Evolutionary conservation across 2,888 invertebrate species (phyloP).

Genomic region (Ophion ventricosus): DNA sequence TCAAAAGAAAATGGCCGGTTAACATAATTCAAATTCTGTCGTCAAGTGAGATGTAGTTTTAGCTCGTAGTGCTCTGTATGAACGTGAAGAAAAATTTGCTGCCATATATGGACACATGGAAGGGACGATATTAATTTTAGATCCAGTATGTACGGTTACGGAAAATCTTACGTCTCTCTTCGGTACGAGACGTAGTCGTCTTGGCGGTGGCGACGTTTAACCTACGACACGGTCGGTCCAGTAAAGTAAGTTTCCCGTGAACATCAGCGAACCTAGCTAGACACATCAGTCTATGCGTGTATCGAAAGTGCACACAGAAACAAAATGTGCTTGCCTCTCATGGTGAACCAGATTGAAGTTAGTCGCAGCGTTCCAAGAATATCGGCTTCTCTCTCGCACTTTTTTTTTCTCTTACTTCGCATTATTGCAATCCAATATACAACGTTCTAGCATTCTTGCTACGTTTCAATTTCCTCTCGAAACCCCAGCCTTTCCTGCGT

Average conservation of each 20-base stretch:
- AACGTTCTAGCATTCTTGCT: constrained; percentile 65
- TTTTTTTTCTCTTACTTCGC: constrained; percentile 31
- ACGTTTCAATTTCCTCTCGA: constrained; percentile 68
- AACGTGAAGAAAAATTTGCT: background rate
- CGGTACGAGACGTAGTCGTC: constrained; percentile 46
- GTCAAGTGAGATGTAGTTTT: background rate
- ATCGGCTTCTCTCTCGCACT: constrained; percentile 12
- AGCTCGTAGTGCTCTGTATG: background rate
- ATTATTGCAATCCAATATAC: constrained; percentile 69
- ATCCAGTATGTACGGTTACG: constrained; percentile 32
- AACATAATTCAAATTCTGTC: background rate
- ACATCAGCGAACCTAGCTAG: constrained; percentile 10
- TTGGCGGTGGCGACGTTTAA: constrained; percentile 55
- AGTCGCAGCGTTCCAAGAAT: constrained; percentile 45
- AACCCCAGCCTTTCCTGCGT: constrained; percentile 51
- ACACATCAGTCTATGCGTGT: constrained; percentile 24
- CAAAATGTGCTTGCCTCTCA: constrained; percentile 34
- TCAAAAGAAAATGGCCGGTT: background rate
- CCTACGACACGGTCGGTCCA: constrained; percentile 48
- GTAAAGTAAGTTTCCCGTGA: constrained; percentile 31
- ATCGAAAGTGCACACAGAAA: constrained; percentile 14
- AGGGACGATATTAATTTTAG: constrained; percentile 26
- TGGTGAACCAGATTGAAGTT: constrained; percentile 27
- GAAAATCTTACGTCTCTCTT: constrained; percentile 20
- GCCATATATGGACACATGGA: constrained; percentile 1